Evolutionary conservation across 1,140 invertebrate species (phyloP), one percentile per base, ranked within the genome.

Genomic region (Copidosoma floridanum): DNA sequence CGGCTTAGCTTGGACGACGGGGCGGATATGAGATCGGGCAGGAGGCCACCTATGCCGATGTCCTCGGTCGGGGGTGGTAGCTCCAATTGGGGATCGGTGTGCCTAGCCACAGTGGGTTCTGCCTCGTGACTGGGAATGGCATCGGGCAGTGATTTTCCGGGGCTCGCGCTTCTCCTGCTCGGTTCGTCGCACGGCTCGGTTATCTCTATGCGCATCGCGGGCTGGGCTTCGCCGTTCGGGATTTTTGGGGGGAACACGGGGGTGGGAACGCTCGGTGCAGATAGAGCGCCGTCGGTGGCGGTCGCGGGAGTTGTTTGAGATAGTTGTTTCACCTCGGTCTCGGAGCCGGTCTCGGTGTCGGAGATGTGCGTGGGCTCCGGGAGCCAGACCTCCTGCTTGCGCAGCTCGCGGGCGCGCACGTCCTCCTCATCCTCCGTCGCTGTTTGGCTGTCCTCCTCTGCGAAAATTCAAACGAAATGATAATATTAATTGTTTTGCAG

Each of bases 341-440:
- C 88, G 12, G 88, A 86, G 67, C 85, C 86, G 12, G 84, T 87
- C 60, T 89, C 88, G 43, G 87, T 86, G 65, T 86, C 83, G 35
- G 83, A 80, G 56, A 82, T 82, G 14, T 80, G 77, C 12, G 81
- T 78, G 44, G 86, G 81, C 44, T 86, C 84, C 71, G 87, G 82
- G 32, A 89, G 76, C 65, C 84, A 84, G 14, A 89, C 86, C 77
- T 89, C 88, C 71, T 86, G 81, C 63, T 85, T 86, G 14, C 88
- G 78, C 29, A 87, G 71, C 67, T 89, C 88, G 3, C 87, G 77
- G 2, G 85, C 85, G 27, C 83, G 82, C 14, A 85, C 83, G 50
- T 89, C 87, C 48, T 86, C 85, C 75, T 90, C 88, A 8, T 88
- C 88, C 75, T 90, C 88, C 1, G 88, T 89, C 20, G 88, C 86